Evolutionary conservation across 2,113 vertebrate genomes (phyloP).

Genomic region (Nycticorax nycticorax): DNA sequence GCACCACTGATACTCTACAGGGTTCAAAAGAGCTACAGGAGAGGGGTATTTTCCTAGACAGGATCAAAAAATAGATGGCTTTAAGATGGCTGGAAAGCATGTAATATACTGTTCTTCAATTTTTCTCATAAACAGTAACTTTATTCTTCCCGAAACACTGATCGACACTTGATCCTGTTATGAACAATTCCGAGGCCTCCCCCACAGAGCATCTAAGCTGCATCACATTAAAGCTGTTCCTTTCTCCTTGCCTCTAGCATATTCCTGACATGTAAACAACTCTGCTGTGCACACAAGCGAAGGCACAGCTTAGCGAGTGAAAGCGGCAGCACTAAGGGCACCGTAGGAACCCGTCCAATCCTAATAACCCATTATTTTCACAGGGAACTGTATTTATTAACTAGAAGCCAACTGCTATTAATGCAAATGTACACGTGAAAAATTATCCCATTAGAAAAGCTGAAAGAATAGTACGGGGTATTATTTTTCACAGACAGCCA

Average conservation of each 20-base stretch:
- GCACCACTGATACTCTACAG: neutral
- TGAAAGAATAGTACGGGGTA: neutral
- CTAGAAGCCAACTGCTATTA: neutral
- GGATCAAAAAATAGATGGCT: neutral
- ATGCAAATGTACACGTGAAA: neutral
- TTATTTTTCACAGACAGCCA: neutral
- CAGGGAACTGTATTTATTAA: slow-evolving; percentile 26
- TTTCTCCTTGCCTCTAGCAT: slow-evolving; percentile 66
- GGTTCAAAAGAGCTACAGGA: neutral
- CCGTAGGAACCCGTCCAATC: neutral
- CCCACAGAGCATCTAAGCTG: slow-evolving; percentile 42
- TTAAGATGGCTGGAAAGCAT: neutral
- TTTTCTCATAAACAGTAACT: neutral
- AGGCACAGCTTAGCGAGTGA: slow-evolving; percentile 23
- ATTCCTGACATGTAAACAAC: slow-evolving; percentile 59
- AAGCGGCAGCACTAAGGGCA: neutral
- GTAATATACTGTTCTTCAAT: neutral
- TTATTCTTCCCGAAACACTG: neutral
- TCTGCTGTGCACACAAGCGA: slow-evolving; percentile 1
- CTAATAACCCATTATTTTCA: slow-evolving; percentile 17
- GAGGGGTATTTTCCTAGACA: neutral
- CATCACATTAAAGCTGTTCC: slow-evolving; percentile 39
- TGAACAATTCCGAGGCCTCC: slow-evolving; percentile 11
- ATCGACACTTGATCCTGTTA: slow-evolving; percentile 21
- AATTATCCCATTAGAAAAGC: neutral